These are phyloP conservation scores for Thunnus albacares DNA, from an alignment of 2,797 vertebrate species.

Conservation along the genomic window DNA sequence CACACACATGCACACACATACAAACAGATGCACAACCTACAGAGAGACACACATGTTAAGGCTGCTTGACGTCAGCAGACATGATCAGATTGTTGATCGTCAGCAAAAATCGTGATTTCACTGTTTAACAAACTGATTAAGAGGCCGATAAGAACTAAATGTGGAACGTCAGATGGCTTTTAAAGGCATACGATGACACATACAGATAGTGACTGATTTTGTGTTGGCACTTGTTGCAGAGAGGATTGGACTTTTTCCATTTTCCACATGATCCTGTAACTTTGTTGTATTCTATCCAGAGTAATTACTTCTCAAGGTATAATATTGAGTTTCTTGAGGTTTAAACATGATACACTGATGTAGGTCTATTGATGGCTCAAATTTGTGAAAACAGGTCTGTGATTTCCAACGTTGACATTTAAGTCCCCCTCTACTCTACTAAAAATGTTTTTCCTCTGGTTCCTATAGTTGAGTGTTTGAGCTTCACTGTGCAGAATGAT, in stretches of 20 bases:
- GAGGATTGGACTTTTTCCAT: background rate
- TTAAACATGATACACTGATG: background rate
- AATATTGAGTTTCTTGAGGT: background rate
- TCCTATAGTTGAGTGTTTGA: no score
- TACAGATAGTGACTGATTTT: background rate
- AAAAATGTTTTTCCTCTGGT: no score
- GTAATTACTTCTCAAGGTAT: background rate
- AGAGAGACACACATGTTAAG: background rate
- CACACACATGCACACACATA: slow-evolving; percentile 13
- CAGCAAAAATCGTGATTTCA: background rate
- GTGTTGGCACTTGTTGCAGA: background rate
- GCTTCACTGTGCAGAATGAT: no score
- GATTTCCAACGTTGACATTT: background rate
- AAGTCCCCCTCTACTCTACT: no score
- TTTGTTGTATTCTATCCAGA: no score
- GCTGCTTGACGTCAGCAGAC: background rate
- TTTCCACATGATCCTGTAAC: no score
- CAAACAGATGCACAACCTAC: slow-evolving; percentile 15
- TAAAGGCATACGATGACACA: background rate
- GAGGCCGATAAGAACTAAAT: background rate
- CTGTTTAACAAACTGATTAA: background rate
- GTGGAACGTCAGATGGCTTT: background rate
- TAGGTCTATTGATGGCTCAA: background rate
- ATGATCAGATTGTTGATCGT: background rate
- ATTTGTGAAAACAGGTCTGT: background rate